These are phyloP conservation scores for Osmoderma eremita DNA, from an alignment of 2,888 invertebrate genomes.

Conservation along the genomic window DNA sequence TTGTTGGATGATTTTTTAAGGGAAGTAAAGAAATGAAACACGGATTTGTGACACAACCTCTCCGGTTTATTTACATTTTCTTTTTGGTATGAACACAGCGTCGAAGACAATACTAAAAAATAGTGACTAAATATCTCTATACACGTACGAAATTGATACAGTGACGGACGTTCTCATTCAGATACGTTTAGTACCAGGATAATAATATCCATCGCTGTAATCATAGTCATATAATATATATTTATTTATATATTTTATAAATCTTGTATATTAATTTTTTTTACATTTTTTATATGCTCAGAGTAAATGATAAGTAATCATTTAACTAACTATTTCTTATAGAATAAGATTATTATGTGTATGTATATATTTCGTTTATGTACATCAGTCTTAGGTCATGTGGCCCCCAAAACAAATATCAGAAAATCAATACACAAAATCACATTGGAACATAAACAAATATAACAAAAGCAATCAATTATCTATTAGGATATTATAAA, in stretches of 20 bases:
- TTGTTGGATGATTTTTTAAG: too few relatives aligned
- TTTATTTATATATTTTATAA: not conserved
- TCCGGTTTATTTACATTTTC: too few relatives aligned
- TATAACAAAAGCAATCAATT: not conserved
- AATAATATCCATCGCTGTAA: too few relatives aligned
- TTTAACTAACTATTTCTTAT: not conserved
- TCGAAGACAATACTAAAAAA: constrained; percentile 36
- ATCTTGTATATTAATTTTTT: not conserved
- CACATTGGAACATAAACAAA: constrained; percentile 30
- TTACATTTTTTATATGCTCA: not conserved
- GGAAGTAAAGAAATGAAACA: not conserved
- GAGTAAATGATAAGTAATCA: not conserved
- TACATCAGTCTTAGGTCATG: constrained; percentile 55
- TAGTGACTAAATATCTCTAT: constrained; percentile 15
- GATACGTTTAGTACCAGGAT: too few relatives aligned
- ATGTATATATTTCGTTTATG: constrained; percentile 37
- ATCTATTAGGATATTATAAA: too few relatives aligned
- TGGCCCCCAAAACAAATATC: constrained; percentile 52
- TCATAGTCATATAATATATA: constrained; percentile 1
- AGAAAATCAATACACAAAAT: constrained; percentile 29
- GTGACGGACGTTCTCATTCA: too few relatives aligned
- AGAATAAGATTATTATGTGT: too few relatives aligned
- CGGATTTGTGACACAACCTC: not conserved
- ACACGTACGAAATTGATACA: not conserved
- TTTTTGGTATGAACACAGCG: constrained; percentile 41